Evolutionary conservation across 2,888 invertebrate species (phyloP), one percentile per base, ranked within the genome.

Genomic region (Monochamus alternatus): DNA sequence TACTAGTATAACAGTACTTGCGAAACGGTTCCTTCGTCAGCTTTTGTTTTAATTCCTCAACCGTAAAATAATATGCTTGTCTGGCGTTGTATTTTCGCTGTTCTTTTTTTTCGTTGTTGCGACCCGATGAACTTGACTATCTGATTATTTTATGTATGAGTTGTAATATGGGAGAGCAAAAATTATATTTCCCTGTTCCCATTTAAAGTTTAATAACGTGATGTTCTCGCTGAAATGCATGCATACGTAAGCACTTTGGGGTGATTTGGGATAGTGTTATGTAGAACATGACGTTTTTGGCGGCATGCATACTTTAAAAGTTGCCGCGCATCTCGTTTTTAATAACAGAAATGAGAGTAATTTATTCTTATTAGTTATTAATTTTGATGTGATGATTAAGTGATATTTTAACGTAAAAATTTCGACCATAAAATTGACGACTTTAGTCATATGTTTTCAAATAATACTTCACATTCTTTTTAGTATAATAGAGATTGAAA

Each of bases 11-110:
- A 55, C 44, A 63, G 67, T 67, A 72, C 66, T 55, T 60, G 55
- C 12, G 55, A 51, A 75, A 70, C 64, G 47, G 68, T 64, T 68
- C 5, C 51, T 64, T 65, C 22, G 22, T 22, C 68, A 63, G 62
- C 71, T 75, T 73, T 73, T 68, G 73, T 75, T 75, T 64, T 32
- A 60, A 63, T 73, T 59, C 60, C 47, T 64, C 73, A 30, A 75
- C 73, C 75, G 73, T 75, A 68, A 75, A 75, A 75, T 73, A 68
- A 75, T 73, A 69, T 73, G 63, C 75, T 59, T 59, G 68, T 69
- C 64, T 75, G 58, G 32, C 62, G 60, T 14, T n/a, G 60, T 58
- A 69, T 59, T 70, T 68, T 63, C 7, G 55, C 22, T 22, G 22
- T n/a, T n/a, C 5, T 66, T 72, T 68, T n/a, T 73, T 60, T 67